A percentile compares a stretch with the other conserved stretches of the same genome.
These are phyloP conservation scores for Carcharodon carcharias DNA, from an alignment of 2,797 vertebrate species.

Conservation along the genomic window DNA sequence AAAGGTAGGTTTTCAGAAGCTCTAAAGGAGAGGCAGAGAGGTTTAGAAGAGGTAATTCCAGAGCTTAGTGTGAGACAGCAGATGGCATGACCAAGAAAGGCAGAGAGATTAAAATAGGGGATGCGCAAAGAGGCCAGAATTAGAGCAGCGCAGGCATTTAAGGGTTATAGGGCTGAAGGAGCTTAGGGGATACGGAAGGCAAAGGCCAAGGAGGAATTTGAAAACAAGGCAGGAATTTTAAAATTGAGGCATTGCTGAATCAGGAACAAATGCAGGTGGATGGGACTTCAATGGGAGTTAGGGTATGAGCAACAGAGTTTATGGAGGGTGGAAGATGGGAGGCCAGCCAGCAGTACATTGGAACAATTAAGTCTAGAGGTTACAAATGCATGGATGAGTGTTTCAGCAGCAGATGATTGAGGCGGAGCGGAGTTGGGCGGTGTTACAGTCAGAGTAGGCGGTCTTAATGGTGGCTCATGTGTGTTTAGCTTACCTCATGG, in stretches of 20 bases:
- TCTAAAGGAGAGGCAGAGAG: not conserved
- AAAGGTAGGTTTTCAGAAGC: not conserved
- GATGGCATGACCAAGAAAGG: not conserved
- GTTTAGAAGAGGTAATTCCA: not conserved
- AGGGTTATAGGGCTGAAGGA: not conserved
- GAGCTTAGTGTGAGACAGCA: not conserved
- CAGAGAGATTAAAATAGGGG: not conserved
- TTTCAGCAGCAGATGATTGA: too few relatives aligned
- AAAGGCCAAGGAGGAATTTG: not conserved
- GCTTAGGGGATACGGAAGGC: too few relatives aligned
- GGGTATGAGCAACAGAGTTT: not conserved
- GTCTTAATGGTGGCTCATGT: too few relatives aligned
- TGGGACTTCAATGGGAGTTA: not conserved
- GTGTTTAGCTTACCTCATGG: too few relatives aligned
- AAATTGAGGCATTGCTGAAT: not conserved
- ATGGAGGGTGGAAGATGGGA: not conserved
- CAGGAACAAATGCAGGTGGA: not conserved
- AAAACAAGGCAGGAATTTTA: not conserved
- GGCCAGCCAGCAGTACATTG: not conserved
- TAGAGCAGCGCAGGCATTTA: not conserved
- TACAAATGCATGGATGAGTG: too few relatives aligned
- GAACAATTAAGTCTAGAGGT: not conserved
- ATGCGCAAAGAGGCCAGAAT: not conserved
- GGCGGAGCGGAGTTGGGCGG: too few relatives aligned
- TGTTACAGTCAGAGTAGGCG: too few relatives aligned